Evolutionary conservation across 2,888 invertebrate genomes (phyloP), one percentile per base, ranked within the genome.

Genomic region (Macrosoma leucophasiata): DNA sequence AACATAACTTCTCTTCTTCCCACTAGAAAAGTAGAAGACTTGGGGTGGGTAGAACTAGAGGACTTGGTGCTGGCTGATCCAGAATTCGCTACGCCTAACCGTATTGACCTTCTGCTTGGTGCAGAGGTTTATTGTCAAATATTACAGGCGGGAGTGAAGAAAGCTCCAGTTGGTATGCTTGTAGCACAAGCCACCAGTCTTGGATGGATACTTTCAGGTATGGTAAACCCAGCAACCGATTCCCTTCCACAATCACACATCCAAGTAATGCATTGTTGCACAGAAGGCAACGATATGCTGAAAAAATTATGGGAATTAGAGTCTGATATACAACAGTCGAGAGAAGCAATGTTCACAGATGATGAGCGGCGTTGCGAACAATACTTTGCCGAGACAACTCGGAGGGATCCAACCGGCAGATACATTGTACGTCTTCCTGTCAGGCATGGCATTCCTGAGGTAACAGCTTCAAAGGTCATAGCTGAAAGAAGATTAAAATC

Each of bases 281-380:
- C 26, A 41, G 31, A 27, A 5, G 31, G 46, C 5, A 43, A 48
- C 8, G 15, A 17, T 20, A 21, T 14, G 2, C 7, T 46, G 1
- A 43, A 41, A 14, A 33, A 9, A 10, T 50, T 50, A 37, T 53
- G 48, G 50, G 48, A 52, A 15, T 2, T 53, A 5, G 55, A 55
- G 34, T 26, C 46, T 0, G 46, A 50, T 5, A 17, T 35, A 14
- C 29, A 31, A 5, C 22, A 12, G 6, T n/a, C 11, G 3, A 41
- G 28, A 10, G 7, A 2, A 8, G 30, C 27, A 1, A 43, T 29
- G 19, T 34, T 48, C 2, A 43, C 49, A 2, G 15, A 8, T 2
- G 48, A 50, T 26, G 50, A 52, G 19, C 24, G 40, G 14, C 17
- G 7, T 2, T 54, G 46, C 21, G 49, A 52, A 36, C 32, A 36